Base-by-base conservation (phyloP, 2,113 vertebrate species). In the Odocoileus hemionus region DNA sequence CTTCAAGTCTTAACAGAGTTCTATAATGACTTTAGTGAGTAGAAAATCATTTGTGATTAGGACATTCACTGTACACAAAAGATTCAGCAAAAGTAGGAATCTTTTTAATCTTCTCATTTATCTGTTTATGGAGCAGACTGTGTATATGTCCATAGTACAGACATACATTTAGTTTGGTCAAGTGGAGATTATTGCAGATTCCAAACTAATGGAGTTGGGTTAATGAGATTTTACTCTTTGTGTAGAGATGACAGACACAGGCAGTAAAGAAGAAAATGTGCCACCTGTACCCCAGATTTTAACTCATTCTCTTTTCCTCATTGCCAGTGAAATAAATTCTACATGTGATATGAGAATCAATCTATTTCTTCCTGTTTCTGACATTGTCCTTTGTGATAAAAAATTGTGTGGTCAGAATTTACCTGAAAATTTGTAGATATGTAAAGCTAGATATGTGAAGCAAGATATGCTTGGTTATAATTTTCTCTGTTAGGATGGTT, bases 1-100 rank as follows among this genome's bases (percentile, higher is more conserved):
- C 88, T 55, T 96, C 54, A 76, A 83, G 54, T 96, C 60, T 94
- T 98, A 97, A 86, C 58, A 94, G 91, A 98, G 95, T 89, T 96
- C 43, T n/a, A 54, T 79, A 94, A 97, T 74, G 43, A 39, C 67
- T 96, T 92, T 96, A 86, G 25, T 70, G 85, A 92, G 33, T 58
- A 79, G 84, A 90, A 96, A 95, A 96, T 94, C 89, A 79, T 89
- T 96, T 96, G 82, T 93, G 45, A 96, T 89, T 96, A 94, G 79
- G 55, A 36, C 61, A 70, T 94, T 96, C 50, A 85, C 54, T 94
- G 74, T 94, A 86, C 25, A 91, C 16, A 94, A 95, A 97, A 86
- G 45, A 64, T 88, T 92, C 90, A 96, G 26, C 5, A 91, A 82
- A 94, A 57, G 3, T 57, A 79, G 14, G 16, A 10, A 89, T 96